Conservation (phyloP, 2,797 vertebrate species). For the Astyanax mexicanus region DNA sequence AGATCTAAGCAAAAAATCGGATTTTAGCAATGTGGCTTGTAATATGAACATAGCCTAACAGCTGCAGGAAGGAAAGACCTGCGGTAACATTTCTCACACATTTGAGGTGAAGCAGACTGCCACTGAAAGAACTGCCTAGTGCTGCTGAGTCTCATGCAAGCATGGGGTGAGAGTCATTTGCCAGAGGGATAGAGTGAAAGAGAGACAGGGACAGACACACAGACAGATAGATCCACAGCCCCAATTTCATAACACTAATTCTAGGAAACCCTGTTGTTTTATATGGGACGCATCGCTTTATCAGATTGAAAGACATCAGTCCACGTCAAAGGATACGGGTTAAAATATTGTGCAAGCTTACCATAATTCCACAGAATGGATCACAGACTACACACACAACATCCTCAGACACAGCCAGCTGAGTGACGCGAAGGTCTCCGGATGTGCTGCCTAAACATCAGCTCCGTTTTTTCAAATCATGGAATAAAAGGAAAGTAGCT, state of each 20-base stretch:
- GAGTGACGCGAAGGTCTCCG: background rate
- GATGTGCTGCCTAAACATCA: background rate
- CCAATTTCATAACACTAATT: conserved; percentile 37
- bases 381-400: conserved; percentile 23
- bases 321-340: conserved; percentile 14
- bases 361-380: conserved; percentile 42
- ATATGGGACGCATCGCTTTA: conserved; percentile 14
- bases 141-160: too few species aligned
- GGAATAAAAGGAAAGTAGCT: background rate
- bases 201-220: background rate
- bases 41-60: too few species aligned
- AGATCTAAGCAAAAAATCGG: too few species aligned
- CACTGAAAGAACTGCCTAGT: too few species aligned
- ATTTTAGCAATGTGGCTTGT: too few species aligned
- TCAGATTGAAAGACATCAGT: conserved; percentile 33
- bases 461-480: background rate
- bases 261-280: conserved; percentile 19
- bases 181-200: too few species aligned
- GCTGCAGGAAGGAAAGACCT: too few species aligned
- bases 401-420: background rate
- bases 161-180: too few species aligned
- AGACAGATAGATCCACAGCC: conserved; percentile 12
- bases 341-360: conserved; percentile 37
- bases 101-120: too few species aligned
- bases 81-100: too few species aligned